phyloP scores from a whole-genome alignment of 2,113 vertebrate genomes.

The Dipodomys stephensi region DNA sequence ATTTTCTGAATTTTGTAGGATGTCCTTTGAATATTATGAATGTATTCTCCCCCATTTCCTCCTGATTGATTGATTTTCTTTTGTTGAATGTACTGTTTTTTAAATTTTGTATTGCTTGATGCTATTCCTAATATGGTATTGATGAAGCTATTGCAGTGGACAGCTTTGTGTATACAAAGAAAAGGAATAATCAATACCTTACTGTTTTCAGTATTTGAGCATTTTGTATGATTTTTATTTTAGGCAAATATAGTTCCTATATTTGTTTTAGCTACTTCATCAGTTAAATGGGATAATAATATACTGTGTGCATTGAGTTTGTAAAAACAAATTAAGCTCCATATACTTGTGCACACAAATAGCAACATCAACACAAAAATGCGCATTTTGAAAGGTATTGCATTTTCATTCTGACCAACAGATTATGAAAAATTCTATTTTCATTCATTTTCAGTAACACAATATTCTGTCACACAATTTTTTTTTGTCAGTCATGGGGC shows the following conservation, averaged over 20 bases:
- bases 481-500: too few species aligned
- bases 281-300: not conserved
- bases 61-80: too few species aligned
- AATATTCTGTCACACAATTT: not conserved
- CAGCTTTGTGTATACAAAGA: not conserved
- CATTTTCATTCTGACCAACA: not conserved
- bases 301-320: not conserved
- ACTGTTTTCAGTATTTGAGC: too few species aligned
- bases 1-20: too few species aligned
- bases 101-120: not conserved
- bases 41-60: not conserved
- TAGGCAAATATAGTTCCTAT: not conserved
- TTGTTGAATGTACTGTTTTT: too few species aligned
- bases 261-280: constrained; percentile 33
- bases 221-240: not conserved
- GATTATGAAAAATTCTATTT: not conserved
- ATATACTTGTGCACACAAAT: not conserved
- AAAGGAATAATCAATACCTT: not conserved
- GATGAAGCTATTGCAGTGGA: not conserved
- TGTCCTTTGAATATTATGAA: too few species aligned
- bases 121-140: not conserved
- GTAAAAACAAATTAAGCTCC: not conserved
- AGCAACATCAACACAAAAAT: not conserved
- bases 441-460: not conserved
- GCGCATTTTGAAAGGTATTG: not conserved